Percentiles rank a stretch among this genome's conserved stretches.
Evolutionary conservation across 23 tunicate species (phyloP).

Genomic region (Styela plicata): DNA sequence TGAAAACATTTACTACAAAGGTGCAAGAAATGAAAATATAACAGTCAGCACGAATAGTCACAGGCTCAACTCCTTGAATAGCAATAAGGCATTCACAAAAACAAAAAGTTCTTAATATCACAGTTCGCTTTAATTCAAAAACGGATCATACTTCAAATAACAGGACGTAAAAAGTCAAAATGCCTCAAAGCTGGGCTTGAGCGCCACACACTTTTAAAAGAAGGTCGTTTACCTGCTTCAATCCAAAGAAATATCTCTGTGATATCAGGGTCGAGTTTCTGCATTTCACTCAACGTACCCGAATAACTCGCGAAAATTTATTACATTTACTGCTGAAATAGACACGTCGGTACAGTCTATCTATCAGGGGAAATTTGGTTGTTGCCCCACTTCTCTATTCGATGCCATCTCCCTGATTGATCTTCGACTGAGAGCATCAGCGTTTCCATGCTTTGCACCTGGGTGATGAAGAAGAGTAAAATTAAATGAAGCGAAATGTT

Average conservation of each 20-base stretch:
- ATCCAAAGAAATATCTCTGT: neutral
- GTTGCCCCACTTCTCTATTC: neutral
- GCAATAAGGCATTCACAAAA: no score
- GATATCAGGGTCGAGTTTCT: neutral
- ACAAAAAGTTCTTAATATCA: no score
- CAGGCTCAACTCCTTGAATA: no score
- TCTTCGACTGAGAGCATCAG: constrained; percentile 25
- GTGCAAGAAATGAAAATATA: no score
- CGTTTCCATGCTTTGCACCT: constrained; percentile 21
- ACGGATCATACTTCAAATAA: no score
- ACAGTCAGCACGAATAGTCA: no score
- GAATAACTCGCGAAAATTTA: neutral
- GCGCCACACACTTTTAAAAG: neutral
- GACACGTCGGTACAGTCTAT: neutral
- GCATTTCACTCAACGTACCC: neutral
- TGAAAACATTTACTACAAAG: no score
- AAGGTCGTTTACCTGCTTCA: neutral
- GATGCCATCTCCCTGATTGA: neutral
- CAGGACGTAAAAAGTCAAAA: no score
- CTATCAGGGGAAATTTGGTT: neutral
- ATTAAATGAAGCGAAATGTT: constrained; percentile 31
- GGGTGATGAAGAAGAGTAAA: constrained; percentile 30
- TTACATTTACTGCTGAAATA: neutral
- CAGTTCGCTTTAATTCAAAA: no score
- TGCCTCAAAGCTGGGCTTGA: neutral